Evolutionary conservation across 2,888 invertebrate species (phyloP), one percentile per base, ranked within the genome.

Genomic region (Drosophila subquinaria): DNA sequence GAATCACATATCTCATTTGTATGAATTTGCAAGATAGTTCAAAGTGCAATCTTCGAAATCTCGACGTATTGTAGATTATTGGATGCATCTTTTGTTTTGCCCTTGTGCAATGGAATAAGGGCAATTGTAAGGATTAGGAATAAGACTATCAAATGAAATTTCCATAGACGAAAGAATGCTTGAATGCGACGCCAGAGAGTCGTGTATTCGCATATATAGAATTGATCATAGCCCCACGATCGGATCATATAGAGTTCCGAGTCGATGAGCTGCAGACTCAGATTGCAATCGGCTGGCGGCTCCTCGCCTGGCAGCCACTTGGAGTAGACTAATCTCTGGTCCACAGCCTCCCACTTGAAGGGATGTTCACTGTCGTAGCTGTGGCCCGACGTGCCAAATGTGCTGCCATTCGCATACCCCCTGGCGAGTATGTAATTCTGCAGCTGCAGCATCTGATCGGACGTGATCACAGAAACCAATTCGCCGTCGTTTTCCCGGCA

Each of bases 321-420:
- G n/a, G 4, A 11, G 6, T 60, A 78, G 27, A 11, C 27, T 2
- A 86, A 0, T 0, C 8, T 20, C 35, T 57, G 3, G 0, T 33
- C 6, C 1, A 17, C 0, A 0, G 43, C 75, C 2, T 51, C 38
- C 82, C 82, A 82, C 6, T 33, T 43, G 27, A 15, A 86, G 2
- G 65, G 62, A 27, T 33, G 11, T 0, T 33, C 10, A 5, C 48
- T 57, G 2, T 45, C 0, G 15, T 56, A 81, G 30, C 60, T 86
- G 20, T 76, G 45, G 0, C 64, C 82, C 0, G 82, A 83, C 4
- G 82, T 82, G 10, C 69, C 13, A 13, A 82, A 86, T 1, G 53
- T 61, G 17, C 55, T 78, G 1, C 84, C 84, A 48, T 86, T 73
- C 6, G 27, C 9, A 47, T 59, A 83, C 0, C 69, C 73, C 13